Evolutionary conservation across 2,797 vertebrate species (phyloP).

Genomic region (Apogon hyalosoma): DNA sequence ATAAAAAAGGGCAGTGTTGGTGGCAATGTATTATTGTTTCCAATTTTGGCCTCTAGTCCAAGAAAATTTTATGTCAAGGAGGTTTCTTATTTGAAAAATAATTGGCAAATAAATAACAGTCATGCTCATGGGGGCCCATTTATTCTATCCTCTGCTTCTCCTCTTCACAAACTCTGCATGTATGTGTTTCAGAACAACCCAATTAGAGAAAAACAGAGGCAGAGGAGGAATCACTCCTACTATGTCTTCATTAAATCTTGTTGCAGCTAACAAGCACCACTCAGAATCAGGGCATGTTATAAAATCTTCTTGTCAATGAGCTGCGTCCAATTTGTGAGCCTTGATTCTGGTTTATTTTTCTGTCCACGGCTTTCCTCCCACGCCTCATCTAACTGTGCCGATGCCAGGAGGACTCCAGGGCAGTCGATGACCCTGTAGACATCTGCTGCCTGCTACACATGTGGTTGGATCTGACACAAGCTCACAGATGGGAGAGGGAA

Average conservation of each 20-base stretch:
- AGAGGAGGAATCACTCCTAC: constrained; percentile 23
- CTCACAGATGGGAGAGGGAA: constrained; percentile 55
- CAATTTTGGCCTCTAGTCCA: constrained; percentile 1
- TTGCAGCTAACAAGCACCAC: constrained; percentile 35
- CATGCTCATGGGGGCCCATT: too few relatives aligned
- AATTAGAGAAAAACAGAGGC: constrained; percentile 59
- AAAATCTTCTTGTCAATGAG: constrained; percentile 36
- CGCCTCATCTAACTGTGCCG: constrained; percentile 20
- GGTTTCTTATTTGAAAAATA: constrained; percentile 1
- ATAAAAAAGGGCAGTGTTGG: constrained; percentile 5
- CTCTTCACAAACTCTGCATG: constrained; percentile 3
- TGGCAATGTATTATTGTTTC: not conserved
- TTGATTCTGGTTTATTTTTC: constrained; percentile 53
- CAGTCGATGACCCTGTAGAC: constrained; percentile 40
- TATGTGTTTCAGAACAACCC: constrained; percentile 37
- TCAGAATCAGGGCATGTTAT: constrained; percentile 42
- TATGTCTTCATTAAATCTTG: constrained; percentile 52
- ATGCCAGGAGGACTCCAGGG: constrained; percentile 52
- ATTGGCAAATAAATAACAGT: too few relatives aligned
- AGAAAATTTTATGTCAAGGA: constrained; percentile 3
- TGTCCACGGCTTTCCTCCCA: constrained; percentile 29
- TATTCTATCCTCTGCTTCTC: not conserved
- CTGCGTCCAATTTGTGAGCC: constrained; percentile 36
- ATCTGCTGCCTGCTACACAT: constrained; percentile 60
- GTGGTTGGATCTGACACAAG: constrained; percentile 41